Evolutionary conservation across 2,888 invertebrate species (phyloP), one percentile per base, ranked within the genome.

Genomic region (Masnerella sp.): DNA sequence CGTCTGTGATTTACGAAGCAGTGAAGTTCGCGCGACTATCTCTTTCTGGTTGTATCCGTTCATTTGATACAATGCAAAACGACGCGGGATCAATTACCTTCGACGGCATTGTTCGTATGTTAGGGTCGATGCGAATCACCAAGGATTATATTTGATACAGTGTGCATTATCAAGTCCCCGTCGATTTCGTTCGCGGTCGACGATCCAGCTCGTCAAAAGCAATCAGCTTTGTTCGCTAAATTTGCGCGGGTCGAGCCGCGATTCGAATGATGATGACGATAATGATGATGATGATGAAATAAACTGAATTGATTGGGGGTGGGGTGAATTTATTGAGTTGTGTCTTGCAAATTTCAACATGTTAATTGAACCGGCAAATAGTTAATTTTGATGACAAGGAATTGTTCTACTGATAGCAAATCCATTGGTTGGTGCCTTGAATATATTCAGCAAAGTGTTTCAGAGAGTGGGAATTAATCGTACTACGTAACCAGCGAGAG

Each of bases 11-110:
- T 67, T 80, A 81, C 78, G 76, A 85, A 85, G 85, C 86, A 73
- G 79, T 81, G 78, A 84, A 85, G 85, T 85, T 81, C 83, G 78
- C 80, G 77, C 82, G 82, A 80, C 69, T 78, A 78, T 71, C 79
- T 64, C 49, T 58, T 58, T 40, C 36, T 58, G 45, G 75, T 82
- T 82, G 81, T 79, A 81, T 81, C 79, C 61, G 79, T 82, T 79
- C 70, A 74, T 79, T 74, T 74, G 80, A 83, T 80, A 83, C 82
- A 83, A 78, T 81, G 61, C 70, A 74, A 51, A 59, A 73, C 59
- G 59, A 71, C 45, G 38, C 45, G 56, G 43, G 34, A 69, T 73
- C 68, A 68, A 51, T 70, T 49, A 61, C 70, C 65, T 65, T 54
- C 54, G 20, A 11, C 51, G 14, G 62, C n/a, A 58, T 73, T 70